Percentiles rank a stretch among this genome's conserved stretches.
Evolutionary conservation across 1,140 invertebrate species (phyloP).

Genomic region (Lasioglossum baleicum): DNA sequence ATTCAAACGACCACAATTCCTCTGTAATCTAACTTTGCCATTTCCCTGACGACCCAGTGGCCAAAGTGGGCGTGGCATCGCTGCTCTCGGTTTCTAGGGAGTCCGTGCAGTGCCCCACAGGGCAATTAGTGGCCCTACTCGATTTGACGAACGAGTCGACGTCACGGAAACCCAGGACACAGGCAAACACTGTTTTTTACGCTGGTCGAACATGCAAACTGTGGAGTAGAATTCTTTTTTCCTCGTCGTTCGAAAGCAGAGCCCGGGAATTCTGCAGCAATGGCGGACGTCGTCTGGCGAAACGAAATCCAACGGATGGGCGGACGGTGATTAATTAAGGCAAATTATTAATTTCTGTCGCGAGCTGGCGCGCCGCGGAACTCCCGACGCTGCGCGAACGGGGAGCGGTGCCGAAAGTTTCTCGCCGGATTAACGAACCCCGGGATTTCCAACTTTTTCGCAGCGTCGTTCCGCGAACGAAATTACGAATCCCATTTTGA

Average conservation of each 20-base stretch:
- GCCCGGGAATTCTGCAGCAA: neutral
- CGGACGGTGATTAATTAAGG: slow-evolving; percentile 2
- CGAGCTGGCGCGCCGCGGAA: neutral
- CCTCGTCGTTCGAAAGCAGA: neutral
- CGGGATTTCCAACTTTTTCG: neutral
- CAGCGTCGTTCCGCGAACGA: too few species aligned
- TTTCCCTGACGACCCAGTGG: too few species aligned
- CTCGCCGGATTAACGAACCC: slow-evolving; percentile 1
- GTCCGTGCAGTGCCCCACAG: too few species aligned
- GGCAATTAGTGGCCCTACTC: too few species aligned
- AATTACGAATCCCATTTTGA: too few species aligned
- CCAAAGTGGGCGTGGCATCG: too few species aligned
- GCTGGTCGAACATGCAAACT: neutral
- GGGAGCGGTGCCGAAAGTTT: neutral
- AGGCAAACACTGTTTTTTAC: neutral
- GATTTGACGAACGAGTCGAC: neutral
- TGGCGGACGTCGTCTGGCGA: neutral
- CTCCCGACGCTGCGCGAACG: too few species aligned
- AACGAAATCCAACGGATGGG: neutral
- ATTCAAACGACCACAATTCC: too few species aligned
- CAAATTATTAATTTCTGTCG: slow-evolving; percentile 17
- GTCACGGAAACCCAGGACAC: neutral
- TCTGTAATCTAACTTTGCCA: too few species aligned
- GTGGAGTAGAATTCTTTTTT: neutral
- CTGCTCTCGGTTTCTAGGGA: too few species aligned